Percentiles rank a stretch among this genome's conserved stretches.
Conservation (phyloP, 2,797 vertebrate genomes). For the Phoebastria nigripes region DNA sequence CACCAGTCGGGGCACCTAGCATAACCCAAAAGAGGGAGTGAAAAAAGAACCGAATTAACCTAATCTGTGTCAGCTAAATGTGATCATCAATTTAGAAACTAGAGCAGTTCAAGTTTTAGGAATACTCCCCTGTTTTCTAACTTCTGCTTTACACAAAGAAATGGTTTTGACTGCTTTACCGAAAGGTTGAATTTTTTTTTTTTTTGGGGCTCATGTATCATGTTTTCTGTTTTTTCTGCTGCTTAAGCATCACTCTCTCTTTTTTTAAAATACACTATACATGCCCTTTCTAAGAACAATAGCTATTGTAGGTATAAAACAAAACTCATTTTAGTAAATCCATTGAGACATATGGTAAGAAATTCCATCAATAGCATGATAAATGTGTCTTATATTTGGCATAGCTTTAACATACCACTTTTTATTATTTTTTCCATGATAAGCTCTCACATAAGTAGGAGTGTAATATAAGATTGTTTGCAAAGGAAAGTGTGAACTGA, state of each 20-base stretch:
- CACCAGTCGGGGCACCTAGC: background rate
- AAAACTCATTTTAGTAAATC: background rate
- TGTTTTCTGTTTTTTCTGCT: background rate
- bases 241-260: background rate
- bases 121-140: background rate
- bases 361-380: slow-evolving; percentile 31
- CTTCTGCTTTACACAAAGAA: background rate
- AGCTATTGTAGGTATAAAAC: slow-evolving; percentile 4
- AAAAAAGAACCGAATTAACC: background rate
- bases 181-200: background rate
- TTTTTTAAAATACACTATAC: background rate
- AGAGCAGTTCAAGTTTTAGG: background rate
- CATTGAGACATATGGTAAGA: background rate
- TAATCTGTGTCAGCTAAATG: background rate
- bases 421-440: slow-evolving; percentile 43
- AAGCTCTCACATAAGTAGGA: background rate
- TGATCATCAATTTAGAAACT: background rate
- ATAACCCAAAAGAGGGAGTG: background rate
- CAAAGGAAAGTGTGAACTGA: slow-evolving; percentile 3
- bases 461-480: slow-evolving; percentile 5
- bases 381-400: slow-evolving; percentile 46
- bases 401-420: slow-evolving; percentile 15
- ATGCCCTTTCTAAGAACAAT: background rate
- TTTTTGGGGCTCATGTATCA: background rate
- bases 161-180: background rate